Base-by-base conservation (phyloP, 2,113 vertebrate genomes). In the Coregonus clupeaformis region DNA sequence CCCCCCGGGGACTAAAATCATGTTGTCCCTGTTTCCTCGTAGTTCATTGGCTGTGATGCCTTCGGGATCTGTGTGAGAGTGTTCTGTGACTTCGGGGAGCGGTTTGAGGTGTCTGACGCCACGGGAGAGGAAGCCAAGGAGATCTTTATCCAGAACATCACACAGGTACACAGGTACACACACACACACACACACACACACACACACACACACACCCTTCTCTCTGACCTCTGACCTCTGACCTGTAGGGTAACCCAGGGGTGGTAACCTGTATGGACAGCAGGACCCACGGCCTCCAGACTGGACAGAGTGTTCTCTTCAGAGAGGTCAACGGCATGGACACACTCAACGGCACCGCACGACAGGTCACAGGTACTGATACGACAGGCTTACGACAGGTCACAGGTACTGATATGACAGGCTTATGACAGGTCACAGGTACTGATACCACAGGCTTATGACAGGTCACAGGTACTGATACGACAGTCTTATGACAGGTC, bases 121-220 rank as follows among this genome's bases (percentile, higher is more conserved):
- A 98, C 96, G 0, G 98, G 98, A 91, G 98, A 99, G 82, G 97
- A 98, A 70, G 93, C 96, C 68, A 99, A 96, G 87, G 97, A 99
- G 90, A 89, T 97, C 80, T 98, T 99, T 85, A 96, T 99, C 91
- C 97, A 97, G 88, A 95, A 91, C 87, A 95, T 99, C 90, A 97
- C 95, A 29, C 95, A 96, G 87, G 98, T 99, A 94, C 11, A 3
- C 11, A 14, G 3, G 2, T 4, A 47, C 45, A 47, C 45, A 47
- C 45, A 14, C 12, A 3, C 7, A 12, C 47, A 16, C 47, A 16
- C 47, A 49, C 32, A 9, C 32, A 36, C 32, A 36, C 47, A 16
- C 47, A 16, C 47, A 52, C 47, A 16, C 47, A 22, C 57, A 12
- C 20, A 7, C 5, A 6, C 20, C n/a, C 2, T 5, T 5, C 5